Percentiles rank a stretch among this genome's conserved stretches.
Evolutionary conservation across 64 coral and sea anemone genomes (phyloP).

Genomic region (Stichodactyla helianthus): DNA sequence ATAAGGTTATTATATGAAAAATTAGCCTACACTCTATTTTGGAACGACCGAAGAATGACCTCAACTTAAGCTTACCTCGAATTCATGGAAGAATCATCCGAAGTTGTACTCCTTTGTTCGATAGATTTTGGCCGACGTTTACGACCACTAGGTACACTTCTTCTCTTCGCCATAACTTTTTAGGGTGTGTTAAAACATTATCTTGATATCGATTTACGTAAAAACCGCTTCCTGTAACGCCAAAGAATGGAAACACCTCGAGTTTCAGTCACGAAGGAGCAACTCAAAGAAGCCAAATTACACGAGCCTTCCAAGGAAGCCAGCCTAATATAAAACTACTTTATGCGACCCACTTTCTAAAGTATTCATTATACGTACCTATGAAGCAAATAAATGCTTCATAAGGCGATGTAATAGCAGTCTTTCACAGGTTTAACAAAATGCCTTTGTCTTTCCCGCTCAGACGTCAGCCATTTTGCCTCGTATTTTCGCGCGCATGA

Average conservation of each 20-base stretch:
- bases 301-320: background rate
- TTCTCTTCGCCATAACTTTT: background rate
- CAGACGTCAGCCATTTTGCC: conserved; percentile 19
- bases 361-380: background rate
- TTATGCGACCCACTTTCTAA: background rate
- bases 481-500: conserved; percentile 15
- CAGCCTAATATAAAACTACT: background rate
- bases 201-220: background rate
- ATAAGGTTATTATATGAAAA: background rate
- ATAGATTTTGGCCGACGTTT: background rate
- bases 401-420: background rate
- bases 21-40: background rate
- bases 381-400: background rate
- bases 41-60: background rate
- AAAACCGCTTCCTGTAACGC: background rate
- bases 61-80: background rate
- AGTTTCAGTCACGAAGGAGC: background rate
- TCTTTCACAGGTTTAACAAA: background rate
- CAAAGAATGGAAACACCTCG: background rate
- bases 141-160: background rate
- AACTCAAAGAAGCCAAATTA: background rate
- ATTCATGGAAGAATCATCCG: background rate
- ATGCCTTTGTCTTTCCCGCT: background rate
- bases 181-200: background rate
- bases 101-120: background rate